Evolutionary conservation across 1,140 invertebrate species (phyloP), one percentile per base, ranked within the genome.

Genomic region (Spodoptera litura): DNA sequence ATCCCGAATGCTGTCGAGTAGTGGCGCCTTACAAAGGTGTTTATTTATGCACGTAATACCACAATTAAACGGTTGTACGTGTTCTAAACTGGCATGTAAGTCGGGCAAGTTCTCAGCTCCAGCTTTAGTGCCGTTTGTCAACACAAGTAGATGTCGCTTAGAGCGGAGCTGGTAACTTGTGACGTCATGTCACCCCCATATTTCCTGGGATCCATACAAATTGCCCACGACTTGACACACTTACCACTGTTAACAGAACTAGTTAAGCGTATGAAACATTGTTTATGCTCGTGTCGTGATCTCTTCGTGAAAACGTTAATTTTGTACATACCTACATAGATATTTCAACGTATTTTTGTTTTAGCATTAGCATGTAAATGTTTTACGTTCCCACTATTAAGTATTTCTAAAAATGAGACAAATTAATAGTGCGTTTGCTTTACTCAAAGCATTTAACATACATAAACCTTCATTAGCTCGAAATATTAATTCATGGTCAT

Each of bases 111-210:
- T 73, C 3, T n/a, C 27, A 8, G 12, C n/a, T 58, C 15, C 35
- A 35, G 51, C 52, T 71, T 70, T 38, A 58, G 20, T 31, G 27
- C 71, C 71, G 71, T 73, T 73, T 73, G 51, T 73, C 55, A 73
- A 49, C 71, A 35, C 55, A 11, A 49, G 55, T 51, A 59, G 55
- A 31, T 62, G 44, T 64, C 73, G 49, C 58, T 62, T 75, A 62
- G 56, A 6, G 53, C 68, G 15, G 70, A 44, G 38, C 59, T 27
- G 38, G 31, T 59, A 49, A 73, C 55, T 35, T 27, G 53, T 73
- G 73, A 75, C 73, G 49, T 75, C 71, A 73, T 59, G 38, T 73
- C 71, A 73, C 70, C 27, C 25, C 49, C 49, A 75, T 52, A 52
- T 64, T 75, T 75, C 49, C 31, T 53, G 44, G 35, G 44, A 75